phyloP scores from a whole-genome alignment of 1,140 invertebrate genomes.

The Nasonia longicornis region DNA sequence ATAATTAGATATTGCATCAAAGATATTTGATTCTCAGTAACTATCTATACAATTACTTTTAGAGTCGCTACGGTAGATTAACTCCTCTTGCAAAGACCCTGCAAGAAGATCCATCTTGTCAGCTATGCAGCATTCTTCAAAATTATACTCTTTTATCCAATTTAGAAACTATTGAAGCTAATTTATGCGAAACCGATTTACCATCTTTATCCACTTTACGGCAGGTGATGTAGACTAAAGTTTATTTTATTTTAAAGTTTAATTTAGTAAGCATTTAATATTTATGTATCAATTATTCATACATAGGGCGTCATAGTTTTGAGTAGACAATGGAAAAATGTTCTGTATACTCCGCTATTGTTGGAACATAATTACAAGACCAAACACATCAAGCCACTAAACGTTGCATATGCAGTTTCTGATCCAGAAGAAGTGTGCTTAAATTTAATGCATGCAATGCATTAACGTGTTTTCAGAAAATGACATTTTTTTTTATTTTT shows the following conservation, averaged over 20 bases:
- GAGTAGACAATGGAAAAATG: constrained; percentile 96
- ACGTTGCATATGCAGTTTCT: constrained; percentile 89
- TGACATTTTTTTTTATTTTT: constrained; percentile 42
- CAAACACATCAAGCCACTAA: constrained; percentile 83
- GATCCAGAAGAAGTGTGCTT: constrained; percentile 79
- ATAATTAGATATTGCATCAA: too few relatives aligned
- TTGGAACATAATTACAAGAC: constrained; percentile 91
- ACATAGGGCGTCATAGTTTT: constrained; percentile 88
- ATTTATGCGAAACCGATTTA: constrained; percentile 85
- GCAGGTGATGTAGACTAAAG: constrained; percentile 69
- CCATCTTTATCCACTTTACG: constrained; percentile 90
- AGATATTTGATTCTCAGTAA: too few relatives aligned
- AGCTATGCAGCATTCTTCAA: constrained; percentile 89
- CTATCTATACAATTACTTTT: constrained; percentile 45
- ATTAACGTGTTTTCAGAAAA: background rate
- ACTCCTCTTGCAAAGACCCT: constrained; percentile 91
- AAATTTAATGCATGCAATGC: background rate
- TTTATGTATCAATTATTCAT: background rate
- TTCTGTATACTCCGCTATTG: constrained; percentile 91
- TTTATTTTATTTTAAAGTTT: too few relatives aligned
- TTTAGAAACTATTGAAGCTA: constrained; percentile 82
- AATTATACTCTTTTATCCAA: constrained; percentile 85
- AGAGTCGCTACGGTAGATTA: constrained; percentile 92
- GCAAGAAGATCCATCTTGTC: constrained; percentile 95
- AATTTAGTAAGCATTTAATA: background rate